Conservation (phyloP, 2,113 vertebrate species). For the Machaerirhynchus nigripectus region DNA sequence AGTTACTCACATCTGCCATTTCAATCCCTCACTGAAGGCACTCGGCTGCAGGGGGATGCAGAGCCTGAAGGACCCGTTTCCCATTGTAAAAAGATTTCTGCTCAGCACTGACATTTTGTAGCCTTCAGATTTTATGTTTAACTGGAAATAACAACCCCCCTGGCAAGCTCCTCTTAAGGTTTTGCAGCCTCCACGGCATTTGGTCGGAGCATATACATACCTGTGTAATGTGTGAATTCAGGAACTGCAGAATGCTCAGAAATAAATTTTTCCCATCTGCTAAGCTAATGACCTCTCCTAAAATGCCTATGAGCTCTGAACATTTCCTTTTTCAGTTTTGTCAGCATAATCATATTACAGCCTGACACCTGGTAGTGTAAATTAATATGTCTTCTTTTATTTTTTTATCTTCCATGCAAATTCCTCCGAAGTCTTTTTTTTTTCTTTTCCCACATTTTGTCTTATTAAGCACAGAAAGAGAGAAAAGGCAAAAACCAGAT, state of each 20-base stretch:
- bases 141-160: background rate
- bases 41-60: background rate
- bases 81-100: background rate
- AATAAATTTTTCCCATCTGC: background rate
- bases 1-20: background rate
- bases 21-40: background rate
- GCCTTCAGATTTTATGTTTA: background rate
- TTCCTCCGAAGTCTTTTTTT: background rate
- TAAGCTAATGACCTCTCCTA: slow-evolving; percentile 22
- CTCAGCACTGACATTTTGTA: background rate
- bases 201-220: background rate
- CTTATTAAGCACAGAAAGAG: slow-evolving; percentile 5
- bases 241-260: background rate
- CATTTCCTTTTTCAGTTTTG: slow-evolving; percentile 47
- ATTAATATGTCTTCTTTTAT: slow-evolving; percentile 37
- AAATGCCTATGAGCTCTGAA: slow-evolving; percentile 22
- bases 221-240: background rate
- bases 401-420: background rate
- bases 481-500: background rate
- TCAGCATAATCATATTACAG: slow-evolving; percentile 50
- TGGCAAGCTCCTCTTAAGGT: background rate
- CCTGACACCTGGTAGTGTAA: slow-evolving; percentile 34
- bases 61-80: background rate
- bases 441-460: background rate
- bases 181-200: background rate